Evolutionary conservation across 2,888 invertebrate genomes (phyloP).

Genomic region (Hoplodrina ambigua): DNA sequence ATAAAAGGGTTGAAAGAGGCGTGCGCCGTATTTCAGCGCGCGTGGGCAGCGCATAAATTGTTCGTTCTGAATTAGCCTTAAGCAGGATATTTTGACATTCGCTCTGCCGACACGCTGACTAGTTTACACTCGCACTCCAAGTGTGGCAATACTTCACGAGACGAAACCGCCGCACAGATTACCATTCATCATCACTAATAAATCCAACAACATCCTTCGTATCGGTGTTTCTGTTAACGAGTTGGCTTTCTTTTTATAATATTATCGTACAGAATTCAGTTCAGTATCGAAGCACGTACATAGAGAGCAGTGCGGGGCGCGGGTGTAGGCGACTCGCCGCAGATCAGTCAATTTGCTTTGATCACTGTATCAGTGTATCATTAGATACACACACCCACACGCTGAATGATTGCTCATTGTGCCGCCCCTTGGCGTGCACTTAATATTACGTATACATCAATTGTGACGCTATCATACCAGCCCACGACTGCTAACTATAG

Average conservation of each 20-base stretch:
- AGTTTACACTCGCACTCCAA: conserved; percentile 76
- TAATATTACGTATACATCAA: conserved; percentile 60
- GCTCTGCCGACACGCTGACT: conserved; percentile 76
- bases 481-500: conserved; percentile 61
- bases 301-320: conserved; percentile 4
- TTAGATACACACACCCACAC: conserved; percentile 71
- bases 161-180: conserved; percentile 53
- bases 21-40: conserved; percentile 84
- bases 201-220: conserved; percentile 54
- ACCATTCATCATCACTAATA: conserved; percentile 59
- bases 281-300: conserved; percentile 21
- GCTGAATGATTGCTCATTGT: conserved; percentile 73
- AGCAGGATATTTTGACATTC: conserved; percentile 85
- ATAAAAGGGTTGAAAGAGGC: conserved; percentile 87
- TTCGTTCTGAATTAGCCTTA: conserved; percentile 84
- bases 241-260: conserved; percentile 55
- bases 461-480: conserved; percentile 64
- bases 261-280: conserved; percentile 9
- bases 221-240: conserved; percentile 60
- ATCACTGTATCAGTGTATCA: conserved; percentile 72
- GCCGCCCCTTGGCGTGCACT: conserved; percentile 71
- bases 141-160: conserved; percentile 67
- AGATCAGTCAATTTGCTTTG: conserved; percentile 74
- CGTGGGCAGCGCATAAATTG: conserved; percentile 87
- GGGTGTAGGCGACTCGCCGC: conserved; percentile 64